Conservation (phyloP, 2,113 vertebrate species). For the Kryptolebias marmoratus region DNA sequence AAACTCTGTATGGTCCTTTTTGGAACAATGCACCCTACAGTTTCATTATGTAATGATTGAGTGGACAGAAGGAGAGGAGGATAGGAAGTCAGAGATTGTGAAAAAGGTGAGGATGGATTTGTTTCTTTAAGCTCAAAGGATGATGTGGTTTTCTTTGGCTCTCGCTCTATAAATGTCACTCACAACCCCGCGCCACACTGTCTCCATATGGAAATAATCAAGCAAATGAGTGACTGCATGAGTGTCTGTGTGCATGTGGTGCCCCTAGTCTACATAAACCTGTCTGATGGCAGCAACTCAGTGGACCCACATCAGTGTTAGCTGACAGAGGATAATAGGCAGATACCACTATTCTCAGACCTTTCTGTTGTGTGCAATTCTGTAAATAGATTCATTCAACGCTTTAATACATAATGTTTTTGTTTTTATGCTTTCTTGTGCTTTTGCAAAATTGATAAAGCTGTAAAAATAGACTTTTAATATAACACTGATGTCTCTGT, state of each 20-base stretch:
- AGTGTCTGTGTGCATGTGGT: conserved; percentile 15
- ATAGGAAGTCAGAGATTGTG: conserved; percentile 3
- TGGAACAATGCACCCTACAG: conserved; percentile 30
- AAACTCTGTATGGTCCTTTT: conserved; percentile 18
- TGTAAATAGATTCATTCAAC: too few relatives aligned
- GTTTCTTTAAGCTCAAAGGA: conserved; percentile 58
- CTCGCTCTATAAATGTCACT: conserved; percentile 77
- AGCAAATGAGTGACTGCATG: conserved; percentile 35
- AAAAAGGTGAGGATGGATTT: conserved; percentile 37
- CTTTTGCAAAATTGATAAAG: not conserved
- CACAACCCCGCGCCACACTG: conserved; percentile 30
- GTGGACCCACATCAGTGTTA: conserved; percentile 30
- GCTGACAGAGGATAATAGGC: conserved; percentile 67
- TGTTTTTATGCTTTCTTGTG: conserved; percentile 1
- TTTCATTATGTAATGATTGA: conserved; percentile 55
- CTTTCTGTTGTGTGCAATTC: conserved; percentile 34
- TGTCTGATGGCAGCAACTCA: conserved; percentile 40
- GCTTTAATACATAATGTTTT: not conserved
- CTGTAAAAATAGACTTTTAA: not conserved
- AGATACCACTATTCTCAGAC: conserved; percentile 59
- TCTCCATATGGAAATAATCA: conserved; percentile 6
- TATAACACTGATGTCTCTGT: not conserved
- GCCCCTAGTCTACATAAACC: conserved; percentile 53
- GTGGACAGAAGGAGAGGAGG: conserved; percentile 46
- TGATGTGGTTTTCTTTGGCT: conserved; percentile 72